Conservation (phyloP, 2,888 invertebrate species). For the Drosophila trichaetosa region DNA sequence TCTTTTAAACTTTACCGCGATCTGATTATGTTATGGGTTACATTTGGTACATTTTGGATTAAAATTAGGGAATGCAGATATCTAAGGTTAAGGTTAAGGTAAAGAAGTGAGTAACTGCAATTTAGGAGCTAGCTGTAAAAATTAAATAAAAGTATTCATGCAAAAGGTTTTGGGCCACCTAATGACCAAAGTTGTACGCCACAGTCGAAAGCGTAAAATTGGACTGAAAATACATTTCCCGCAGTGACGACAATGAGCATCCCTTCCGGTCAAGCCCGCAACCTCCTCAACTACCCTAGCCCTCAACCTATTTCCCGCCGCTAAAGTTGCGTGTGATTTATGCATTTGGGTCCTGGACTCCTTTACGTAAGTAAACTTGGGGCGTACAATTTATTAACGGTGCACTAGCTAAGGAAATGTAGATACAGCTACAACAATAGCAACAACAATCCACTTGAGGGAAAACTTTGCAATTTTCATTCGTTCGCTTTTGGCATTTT, state of each 20-base stretch:
- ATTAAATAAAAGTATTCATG: conserved; percentile 9
- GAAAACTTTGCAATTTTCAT: conserved; percentile 35
- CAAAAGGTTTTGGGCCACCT: conserved; percentile 27
- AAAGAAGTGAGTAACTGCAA: conserved; percentile 57
- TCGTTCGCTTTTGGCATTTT: conserved; percentile 9
- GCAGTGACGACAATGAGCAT: conserved; percentile 46
- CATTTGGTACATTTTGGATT: conserved; percentile 38
- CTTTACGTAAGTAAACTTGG: conserved; percentile 63
- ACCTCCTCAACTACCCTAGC: conserved; percentile 5
- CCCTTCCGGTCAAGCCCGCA: conserved; percentile 26
- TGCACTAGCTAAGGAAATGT: conserved; percentile 43
- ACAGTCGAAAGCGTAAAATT: conserved; percentile 13
- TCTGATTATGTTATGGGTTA: background rate
- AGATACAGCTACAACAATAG: conserved; percentile 32
- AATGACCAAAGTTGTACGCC: conserved; percentile 65
- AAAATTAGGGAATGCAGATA: conserved; percentile 64
- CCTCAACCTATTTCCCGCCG: conserved; percentile 28
- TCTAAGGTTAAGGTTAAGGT: conserved; percentile 38
- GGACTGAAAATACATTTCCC: conserved; percentile 42
- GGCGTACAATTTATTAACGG: conserved; percentile 66
- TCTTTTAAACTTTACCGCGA: background rate
- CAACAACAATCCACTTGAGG: conserved; percentile 18
- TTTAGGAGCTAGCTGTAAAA: conserved; percentile 23
- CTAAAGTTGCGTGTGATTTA: conserved; percentile 66
- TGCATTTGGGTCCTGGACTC: conserved; percentile 67